Conservation (phyloP, 2,888 invertebrate genomes). For the Himalopsyche kuldschensis region DNA sequence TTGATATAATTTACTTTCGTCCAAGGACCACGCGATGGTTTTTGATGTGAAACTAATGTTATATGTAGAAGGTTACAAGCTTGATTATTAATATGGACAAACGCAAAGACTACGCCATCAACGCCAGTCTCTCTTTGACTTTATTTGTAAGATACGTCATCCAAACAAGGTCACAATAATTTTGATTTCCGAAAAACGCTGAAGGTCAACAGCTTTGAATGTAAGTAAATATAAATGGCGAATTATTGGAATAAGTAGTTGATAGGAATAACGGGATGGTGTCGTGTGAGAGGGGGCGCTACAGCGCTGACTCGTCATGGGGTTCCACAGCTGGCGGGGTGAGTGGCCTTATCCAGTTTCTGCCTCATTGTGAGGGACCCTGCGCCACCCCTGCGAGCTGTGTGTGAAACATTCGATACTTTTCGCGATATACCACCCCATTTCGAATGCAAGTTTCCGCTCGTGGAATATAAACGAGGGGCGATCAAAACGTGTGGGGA, state of each 20-base stretch:
- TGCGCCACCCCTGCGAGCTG: background rate
- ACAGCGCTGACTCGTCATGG: background rate
- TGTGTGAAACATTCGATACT: constrained; percentile 36
- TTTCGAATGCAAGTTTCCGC: background rate
- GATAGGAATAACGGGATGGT: background rate
- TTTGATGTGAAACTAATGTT: too few species aligned
- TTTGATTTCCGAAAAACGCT: background rate
- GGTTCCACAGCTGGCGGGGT: constrained; percentile 27
- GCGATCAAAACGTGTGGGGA: background rate
- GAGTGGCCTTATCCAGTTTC: constrained; percentile 20
- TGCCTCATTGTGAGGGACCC: background rate
- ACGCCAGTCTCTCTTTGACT: too few species aligned
- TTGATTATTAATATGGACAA: too few species aligned
- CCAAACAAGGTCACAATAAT: background rate
- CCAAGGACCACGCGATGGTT: too few species aligned
- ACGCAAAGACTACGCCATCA: too few species aligned
- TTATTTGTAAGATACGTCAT: background rate
- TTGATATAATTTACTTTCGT: too few species aligned
- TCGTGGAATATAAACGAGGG: background rate
- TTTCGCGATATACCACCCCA: constrained; percentile 8
- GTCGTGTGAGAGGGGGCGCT: background rate
- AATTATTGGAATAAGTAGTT: background rate
- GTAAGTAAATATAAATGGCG: background rate
- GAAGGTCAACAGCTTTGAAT: background rate
- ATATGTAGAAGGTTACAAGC: too few species aligned